Conservation (phyloP, 2,797 vertebrate genomes). For the Anguilla marmorata region DNA sequence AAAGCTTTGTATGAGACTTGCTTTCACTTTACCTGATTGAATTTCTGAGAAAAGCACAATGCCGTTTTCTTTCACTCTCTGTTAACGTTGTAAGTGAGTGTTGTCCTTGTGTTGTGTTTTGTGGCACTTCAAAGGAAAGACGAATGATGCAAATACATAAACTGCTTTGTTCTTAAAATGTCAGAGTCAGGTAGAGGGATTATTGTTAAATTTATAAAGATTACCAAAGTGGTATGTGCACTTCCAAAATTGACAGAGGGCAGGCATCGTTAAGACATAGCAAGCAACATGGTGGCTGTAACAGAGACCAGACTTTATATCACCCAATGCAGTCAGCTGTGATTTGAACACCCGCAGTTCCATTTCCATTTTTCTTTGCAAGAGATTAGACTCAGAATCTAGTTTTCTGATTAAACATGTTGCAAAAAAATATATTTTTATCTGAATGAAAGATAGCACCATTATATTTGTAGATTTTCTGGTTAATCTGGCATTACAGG, state of each 20-base stretch:
- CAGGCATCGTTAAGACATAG: neutral
- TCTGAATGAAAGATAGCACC: neutral
- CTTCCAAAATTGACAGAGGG: neutral
- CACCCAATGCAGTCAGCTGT: neutral
- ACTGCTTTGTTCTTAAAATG: neutral
- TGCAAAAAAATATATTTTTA: neutral
- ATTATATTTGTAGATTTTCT: neutral
- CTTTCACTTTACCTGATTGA: neutral
- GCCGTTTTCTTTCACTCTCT: neutral
- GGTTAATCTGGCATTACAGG: neutral
- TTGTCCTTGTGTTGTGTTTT: neutral
- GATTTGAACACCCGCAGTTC: neutral
- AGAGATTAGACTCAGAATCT: neutral
- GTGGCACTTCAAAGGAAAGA: neutral
- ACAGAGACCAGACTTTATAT: neutral
- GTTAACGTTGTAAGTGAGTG: neutral
- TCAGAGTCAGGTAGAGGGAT: neutral
- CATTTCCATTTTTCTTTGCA: neutral
- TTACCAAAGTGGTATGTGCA: neutral
- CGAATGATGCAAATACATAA: neutral
- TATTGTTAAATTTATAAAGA: neutral
- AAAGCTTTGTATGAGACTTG: neutral
- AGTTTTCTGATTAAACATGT: neutral
- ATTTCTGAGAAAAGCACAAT: neutral
- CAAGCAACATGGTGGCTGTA: slow-evolving; percentile 2